Evolutionary conservation across 2,113 vertebrate genomes (phyloP).

Genomic region (Gymnogyps californianus): DNA sequence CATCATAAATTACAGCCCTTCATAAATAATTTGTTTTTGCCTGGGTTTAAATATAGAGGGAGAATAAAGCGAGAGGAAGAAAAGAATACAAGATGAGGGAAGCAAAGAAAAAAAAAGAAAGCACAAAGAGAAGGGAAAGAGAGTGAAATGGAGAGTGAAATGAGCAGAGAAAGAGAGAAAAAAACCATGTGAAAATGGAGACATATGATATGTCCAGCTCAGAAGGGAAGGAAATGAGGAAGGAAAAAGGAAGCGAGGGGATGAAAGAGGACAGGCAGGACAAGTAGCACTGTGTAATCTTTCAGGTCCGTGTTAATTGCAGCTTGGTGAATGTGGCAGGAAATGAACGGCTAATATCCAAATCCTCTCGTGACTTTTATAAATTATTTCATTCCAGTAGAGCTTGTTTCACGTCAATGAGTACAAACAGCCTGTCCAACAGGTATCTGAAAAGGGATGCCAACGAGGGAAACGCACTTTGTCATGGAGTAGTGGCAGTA

Average conservation of each 20-base stretch:
- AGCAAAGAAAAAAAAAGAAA: not conserved
- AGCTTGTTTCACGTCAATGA: not conserved
- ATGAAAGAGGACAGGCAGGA: not conserved
- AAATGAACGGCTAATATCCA: not conserved
- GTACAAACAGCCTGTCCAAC: not conserved
- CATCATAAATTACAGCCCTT: conserved; percentile 73
- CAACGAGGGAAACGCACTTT: not conserved
- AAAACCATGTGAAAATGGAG: not conserved
- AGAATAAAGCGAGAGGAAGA: not conserved
- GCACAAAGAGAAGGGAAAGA: not conserved
- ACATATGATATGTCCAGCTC: not conserved
- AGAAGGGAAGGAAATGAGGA: conserved; percentile 6
- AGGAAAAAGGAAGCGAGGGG: not conserved
- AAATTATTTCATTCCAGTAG: not conserved
- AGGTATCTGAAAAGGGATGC: not conserved
- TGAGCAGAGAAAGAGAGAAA: not conserved
- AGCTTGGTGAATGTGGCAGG: not conserved
- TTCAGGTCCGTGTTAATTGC: not conserved
- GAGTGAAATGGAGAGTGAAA: not conserved
- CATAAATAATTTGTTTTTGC: conserved; percentile 75
- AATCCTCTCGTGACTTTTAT: not conserved
- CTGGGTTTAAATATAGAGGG: conserved; percentile 47
- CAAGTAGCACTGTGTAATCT: not conserved
- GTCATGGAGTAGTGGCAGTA: not conserved
- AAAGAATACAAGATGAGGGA: not conserved